Conservation (phyloP, 2,888 invertebrate genomes). For the Bhutanitis thaidina region DNA sequence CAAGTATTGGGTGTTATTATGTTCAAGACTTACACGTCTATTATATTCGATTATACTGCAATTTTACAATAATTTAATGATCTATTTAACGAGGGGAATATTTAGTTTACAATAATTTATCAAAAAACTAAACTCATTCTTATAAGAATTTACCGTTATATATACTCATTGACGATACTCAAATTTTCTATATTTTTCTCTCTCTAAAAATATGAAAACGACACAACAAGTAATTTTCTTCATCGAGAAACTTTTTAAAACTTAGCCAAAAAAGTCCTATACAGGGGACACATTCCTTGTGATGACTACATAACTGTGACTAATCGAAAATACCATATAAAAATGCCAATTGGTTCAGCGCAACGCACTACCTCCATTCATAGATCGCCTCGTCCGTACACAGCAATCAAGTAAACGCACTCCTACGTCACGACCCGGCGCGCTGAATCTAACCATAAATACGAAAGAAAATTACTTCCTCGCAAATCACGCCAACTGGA, state of each 20-base stretch:
- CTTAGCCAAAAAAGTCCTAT: conserved; percentile 32
- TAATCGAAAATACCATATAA: conserved; percentile 60
- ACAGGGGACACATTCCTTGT: conserved; percentile 50
- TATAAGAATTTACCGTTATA: conserved; percentile 47
- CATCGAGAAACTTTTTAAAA: conserved; percentile 59
- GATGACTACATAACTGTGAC: conserved; percentile 30
- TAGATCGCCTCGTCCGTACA: not conserved
- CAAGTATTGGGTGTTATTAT: conserved; percentile 57
- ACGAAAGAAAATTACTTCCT: conserved; percentile 43
- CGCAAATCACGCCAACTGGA: conserved; percentile 43
- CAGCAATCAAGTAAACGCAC: not conserved
- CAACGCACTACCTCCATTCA: conserved; percentile 14
- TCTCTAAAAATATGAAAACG: conserved; percentile 74
- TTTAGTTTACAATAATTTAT: conserved; percentile 65
- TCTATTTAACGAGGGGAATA: conserved; percentile 66
- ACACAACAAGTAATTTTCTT: conserved; percentile 67
- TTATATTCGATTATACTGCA: conserved; percentile 66
- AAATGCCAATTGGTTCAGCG: conserved; percentile 39
- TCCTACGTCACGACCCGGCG: no score
- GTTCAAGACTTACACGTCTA: conserved; percentile 51
- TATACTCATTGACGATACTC: conserved; percentile 56
- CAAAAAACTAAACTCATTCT: conserved; percentile 45
- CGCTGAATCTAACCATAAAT: conserved; percentile 29
- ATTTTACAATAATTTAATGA: conserved; percentile 65
- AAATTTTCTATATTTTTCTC: conserved; percentile 54